Percentiles rank a stretch among this genome's conserved stretches.
phyloP scores from a whole-genome alignment of 2,888 invertebrate genomes.

The Ormyrus pomaceus region DNA sequence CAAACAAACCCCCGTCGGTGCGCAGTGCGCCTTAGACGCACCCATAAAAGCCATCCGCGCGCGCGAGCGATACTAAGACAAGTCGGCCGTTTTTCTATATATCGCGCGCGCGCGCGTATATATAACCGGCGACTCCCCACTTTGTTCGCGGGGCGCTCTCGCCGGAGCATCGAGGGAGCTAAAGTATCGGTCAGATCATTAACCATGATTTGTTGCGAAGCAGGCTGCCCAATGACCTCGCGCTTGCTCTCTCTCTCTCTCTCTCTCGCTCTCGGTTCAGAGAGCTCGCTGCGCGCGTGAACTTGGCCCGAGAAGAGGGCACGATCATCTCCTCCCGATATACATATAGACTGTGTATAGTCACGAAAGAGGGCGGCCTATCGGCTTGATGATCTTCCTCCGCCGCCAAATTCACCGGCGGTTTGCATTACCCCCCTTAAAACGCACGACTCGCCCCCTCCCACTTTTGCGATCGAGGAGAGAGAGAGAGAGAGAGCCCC shows the following conservation, averaged over 20 bases:
- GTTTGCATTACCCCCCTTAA: conserved; percentile 46
- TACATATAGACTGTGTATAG: conserved; percentile 43
- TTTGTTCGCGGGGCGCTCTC: too few species aligned
- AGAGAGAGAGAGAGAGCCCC: too few species aligned
- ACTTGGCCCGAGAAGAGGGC: conserved; percentile 61
- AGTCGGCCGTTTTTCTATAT: too few species aligned
- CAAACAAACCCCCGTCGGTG: too few species aligned
- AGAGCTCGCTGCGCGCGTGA: conserved; percentile 64
- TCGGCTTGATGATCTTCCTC: conserved; percentile 50
- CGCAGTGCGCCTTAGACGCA: too few species aligned
- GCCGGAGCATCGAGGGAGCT: conserved; percentile 60
- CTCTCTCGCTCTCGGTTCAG: conserved; percentile 59
- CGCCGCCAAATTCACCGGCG: conserved; percentile 54
- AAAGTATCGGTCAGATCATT: conserved; percentile 74
- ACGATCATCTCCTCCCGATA: conserved; percentile 51
- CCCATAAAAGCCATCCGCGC: too few species aligned
- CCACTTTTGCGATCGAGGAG: too few species aligned
- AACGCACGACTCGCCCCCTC: too few species aligned
- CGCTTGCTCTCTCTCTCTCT: conserved; percentile 29
- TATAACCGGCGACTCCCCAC: too few species aligned
- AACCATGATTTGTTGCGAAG: conserved; percentile 76
- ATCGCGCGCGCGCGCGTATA: too few species aligned
- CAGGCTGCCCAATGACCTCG: conserved; percentile 73
- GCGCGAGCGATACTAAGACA: too few species aligned
- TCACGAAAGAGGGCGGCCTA: conserved; percentile 54